Evolutionary conservation across 2,888 invertebrate genomes (phyloP).

Genomic region (Volucella inanis): DNA sequence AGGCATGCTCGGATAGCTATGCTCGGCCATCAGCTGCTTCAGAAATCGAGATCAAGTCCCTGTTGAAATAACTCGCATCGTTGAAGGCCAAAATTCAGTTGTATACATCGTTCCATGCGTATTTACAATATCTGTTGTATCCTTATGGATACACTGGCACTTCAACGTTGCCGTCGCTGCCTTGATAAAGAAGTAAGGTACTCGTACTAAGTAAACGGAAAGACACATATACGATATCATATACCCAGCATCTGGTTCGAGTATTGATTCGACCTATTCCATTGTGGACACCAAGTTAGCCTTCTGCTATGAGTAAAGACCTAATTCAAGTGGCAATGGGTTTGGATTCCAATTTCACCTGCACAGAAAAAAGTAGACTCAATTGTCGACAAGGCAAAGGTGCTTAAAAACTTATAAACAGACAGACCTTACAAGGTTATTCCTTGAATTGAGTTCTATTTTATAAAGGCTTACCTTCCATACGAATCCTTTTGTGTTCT

Average conservation of each 20-base stretch:
- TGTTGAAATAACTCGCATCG: slow-evolving; percentile 84
- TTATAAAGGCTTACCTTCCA: slow-evolving; percentile 44
- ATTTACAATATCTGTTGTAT: slow-evolving; percentile 87
- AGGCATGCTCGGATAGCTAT: slow-evolving; percentile 86
- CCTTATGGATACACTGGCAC: slow-evolving; percentile 86
- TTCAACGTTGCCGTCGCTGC: slow-evolving; percentile 78
- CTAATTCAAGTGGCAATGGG: slow-evolving; percentile 76
- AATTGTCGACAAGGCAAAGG: slow-evolving; percentile 82
- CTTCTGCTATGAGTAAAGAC: slow-evolving; percentile 86
- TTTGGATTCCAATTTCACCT: slow-evolving; percentile 86
- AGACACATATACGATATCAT: slow-evolving; percentile 83
- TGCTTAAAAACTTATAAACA: slow-evolving; percentile 81
- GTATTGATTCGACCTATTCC: slow-evolving; percentile 87
- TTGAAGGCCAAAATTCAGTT: slow-evolving; percentile 84
- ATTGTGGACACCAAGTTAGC: slow-evolving; percentile 84
- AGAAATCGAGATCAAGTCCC: slow-evolving; percentile 86
- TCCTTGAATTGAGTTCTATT: background rate
- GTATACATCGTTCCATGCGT: slow-evolving; percentile 90
- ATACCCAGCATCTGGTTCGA: slow-evolving; percentile 85
- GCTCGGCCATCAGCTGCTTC: slow-evolving; percentile 88
- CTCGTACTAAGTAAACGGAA: slow-evolving; percentile 82
- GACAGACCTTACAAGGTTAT: background rate
- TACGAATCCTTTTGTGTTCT: slow-evolving; percentile 62
- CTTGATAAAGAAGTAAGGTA: slow-evolving; percentile 81
- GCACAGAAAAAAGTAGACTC: slow-evolving; percentile 86